Conservation (phyloP, 2,888 invertebrate genomes). For the Augiades crinisus region DNA sequence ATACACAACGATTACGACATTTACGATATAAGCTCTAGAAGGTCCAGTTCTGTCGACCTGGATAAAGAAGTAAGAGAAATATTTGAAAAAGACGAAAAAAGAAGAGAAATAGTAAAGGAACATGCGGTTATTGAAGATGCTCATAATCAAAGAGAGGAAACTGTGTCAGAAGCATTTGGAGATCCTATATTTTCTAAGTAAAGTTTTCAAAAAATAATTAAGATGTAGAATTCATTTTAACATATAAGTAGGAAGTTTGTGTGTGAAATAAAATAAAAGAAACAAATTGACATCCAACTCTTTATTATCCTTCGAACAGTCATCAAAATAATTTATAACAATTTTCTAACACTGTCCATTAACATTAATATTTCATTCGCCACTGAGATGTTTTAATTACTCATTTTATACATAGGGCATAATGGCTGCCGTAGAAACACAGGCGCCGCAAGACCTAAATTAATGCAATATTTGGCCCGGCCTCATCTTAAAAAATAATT, state of each 20-base stretch:
- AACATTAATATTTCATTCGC: conserved; percentile 78
- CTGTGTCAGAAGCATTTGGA: conserved; percentile 54
- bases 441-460: conserved; percentile 69
- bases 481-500: conserved; percentile 77
- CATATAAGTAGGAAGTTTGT: too few species aligned
- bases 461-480: conserved; percentile 81
- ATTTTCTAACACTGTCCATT: conserved; percentile 82
- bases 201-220: too few species aligned
- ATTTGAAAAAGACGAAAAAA: conserved; percentile 56
- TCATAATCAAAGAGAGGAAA: conserved; percentile 38
- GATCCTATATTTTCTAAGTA: conserved; percentile 43
- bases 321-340: conserved; percentile 84
- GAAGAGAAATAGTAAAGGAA: conserved; percentile 35
- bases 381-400: conserved; percentile 74
- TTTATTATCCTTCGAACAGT: conserved; percentile 83
- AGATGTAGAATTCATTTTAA: too few species aligned
- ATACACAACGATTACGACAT: conserved; percentile 52
- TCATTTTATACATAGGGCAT: conserved; percentile 67
- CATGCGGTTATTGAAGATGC: conserved; percentile 32
- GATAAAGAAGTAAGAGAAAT: conserved; percentile 68
- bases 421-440: conserved; percentile 63
- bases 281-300: conserved; percentile 79
- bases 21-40: conserved; percentile 48
- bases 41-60: conserved; percentile 66
- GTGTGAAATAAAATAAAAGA: conserved; percentile 47